Base-by-base conservation (phyloP, 2,113 vertebrate genomes). In the Psephotus haematonotus region DNA sequence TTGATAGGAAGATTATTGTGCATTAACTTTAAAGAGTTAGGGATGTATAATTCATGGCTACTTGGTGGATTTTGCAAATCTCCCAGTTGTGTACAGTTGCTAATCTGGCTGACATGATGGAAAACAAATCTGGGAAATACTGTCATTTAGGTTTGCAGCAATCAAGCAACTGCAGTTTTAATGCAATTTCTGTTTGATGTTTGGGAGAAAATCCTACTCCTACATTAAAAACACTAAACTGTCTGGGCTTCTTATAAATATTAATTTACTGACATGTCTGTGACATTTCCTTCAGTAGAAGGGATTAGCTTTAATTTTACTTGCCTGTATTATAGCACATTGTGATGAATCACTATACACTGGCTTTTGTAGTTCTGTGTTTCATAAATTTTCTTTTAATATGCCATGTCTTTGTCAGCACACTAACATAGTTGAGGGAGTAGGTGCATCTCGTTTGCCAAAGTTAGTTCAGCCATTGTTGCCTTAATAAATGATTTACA, bases 41-140 rank as follows among this genome's bases (percentile, higher is more conserved):
- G 69, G 88, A 80, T 96, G 95, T 97, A 83, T 97, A 97, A 96
- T 83, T 92, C 67, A 87, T 92, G 93, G 94, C 76, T 92, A 85
- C 90, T 94, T 46, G 91, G 89, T 78, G 78, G 88, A 94, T 88
- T 93, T 91, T 89, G 95, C 96, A 95, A 27, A 92, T 91, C 90
- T 85, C 79, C 46, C 27, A 39, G 86, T 93, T 96, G 77, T 80
- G 87, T 94, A 75, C 85, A 82, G 85, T 95, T 64, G 37, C 88
- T 98, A 95, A 98, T 98, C 79, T 71, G 80, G 65, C 57, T 97
- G 90, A 93, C 70, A 33, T 17, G 72, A 95, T 88, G 93, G 93
- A 96, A 97, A 93, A 60, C 68, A 96, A 69, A 72, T 52, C 90
- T 83, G 62, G 67, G 79, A 64, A 86, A 35, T 78, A 9, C 22